Conservation (phyloP, 37 sponge, comb jelly and placozoan species). For the Cladorhizidae sp. region DNA sequence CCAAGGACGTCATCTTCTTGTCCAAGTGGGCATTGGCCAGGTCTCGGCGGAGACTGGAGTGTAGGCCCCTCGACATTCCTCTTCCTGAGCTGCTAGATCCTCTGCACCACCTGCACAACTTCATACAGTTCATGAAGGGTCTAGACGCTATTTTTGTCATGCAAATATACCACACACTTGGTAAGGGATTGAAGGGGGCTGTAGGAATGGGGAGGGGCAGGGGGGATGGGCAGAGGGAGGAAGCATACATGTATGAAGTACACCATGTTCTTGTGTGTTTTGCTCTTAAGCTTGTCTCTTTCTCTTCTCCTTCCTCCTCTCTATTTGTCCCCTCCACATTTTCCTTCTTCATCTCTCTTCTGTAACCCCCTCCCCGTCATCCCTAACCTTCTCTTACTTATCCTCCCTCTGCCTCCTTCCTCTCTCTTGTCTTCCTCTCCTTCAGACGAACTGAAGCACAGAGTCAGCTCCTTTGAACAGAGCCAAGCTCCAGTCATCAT, state of each 20-base stretch:
- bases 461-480: background rate
- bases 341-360: background rate
- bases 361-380: too few species aligned
- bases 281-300: background rate
- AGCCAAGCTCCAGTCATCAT: background rate
- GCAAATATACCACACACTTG: conserved; percentile 30
- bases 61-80: conserved; percentile 14
- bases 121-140: conserved; percentile 70
- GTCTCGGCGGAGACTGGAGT: background rate
- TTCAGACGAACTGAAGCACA: conserved; percentile 29
- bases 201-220: background rate
- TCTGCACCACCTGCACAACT: conserved; percentile 43
- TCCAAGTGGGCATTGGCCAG: conserved; percentile 10
- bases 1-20: conserved; percentile 25
- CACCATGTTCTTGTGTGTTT: too few species aligned
- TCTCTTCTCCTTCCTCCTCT: background rate
- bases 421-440: background rate
- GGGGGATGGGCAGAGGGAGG: background rate
- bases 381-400: too few species aligned
- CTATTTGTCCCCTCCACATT: background rate
- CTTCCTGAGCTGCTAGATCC: conserved; percentile 9
- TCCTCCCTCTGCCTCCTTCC: too few species aligned
- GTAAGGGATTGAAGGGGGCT: conserved; percentile 31
- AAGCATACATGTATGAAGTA: background rate
- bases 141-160: conserved; percentile 37